These are phyloP conservation scores for Thamnophis elegans DNA, from an alignment of 2,797 vertebrate genomes.

Conservation along the genomic window DNA sequence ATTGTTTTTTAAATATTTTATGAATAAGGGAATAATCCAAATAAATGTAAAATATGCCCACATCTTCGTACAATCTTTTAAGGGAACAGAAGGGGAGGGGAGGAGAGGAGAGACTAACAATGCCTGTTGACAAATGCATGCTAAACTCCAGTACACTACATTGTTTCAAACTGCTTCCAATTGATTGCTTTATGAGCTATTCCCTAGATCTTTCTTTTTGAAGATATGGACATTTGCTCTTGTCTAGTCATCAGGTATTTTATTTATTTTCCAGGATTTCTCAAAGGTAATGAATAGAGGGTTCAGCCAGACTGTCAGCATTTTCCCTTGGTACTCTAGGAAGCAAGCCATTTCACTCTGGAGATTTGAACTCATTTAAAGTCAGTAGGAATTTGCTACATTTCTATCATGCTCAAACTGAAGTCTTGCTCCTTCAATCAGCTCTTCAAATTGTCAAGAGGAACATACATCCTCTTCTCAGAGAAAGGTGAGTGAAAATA, in stretches of 20 bases:
- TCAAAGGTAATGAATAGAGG: not conserved
- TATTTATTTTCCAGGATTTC: not conserved
- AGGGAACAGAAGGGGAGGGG: too few species aligned
- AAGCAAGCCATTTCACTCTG: not conserved
- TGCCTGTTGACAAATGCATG: not conserved
- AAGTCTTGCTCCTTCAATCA: not conserved
- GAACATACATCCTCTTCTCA: not conserved
- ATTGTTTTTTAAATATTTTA: not conserved
- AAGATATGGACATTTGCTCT: not conserved
- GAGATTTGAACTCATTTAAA: not conserved
- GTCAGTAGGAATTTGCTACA: not conserved
- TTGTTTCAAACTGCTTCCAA: not conserved
- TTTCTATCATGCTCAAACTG: not conserved
- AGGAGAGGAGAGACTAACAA: not conserved
- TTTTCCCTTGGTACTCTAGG: not conserved
- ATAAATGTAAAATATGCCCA: not conserved
- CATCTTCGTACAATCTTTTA: not conserved
- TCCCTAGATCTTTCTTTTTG: not conserved
- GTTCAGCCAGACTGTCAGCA: not conserved
- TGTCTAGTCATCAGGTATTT: not conserved
- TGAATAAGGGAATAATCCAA: not conserved
- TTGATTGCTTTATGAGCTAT: not conserved
- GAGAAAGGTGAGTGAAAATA: not conserved
- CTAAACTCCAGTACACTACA: not conserved
- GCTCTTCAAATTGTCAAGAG: not conserved